These are phyloP conservation scores for Phymanthus crucifer DNA, from an alignment of 92 coral and sea anemone species.

Conservation along the genomic window DNA sequence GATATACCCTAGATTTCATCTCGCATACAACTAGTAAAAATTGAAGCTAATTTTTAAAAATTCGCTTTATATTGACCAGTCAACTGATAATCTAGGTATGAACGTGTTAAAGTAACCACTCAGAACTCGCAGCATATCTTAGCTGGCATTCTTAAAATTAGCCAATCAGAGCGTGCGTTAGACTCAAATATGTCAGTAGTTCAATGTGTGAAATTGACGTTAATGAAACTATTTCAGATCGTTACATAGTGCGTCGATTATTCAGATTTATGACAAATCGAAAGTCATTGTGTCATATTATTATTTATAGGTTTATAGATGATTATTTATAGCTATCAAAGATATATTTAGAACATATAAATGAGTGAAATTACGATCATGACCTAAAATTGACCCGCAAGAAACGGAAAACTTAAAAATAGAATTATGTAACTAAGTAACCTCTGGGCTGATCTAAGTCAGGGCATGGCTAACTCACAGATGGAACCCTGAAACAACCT, in stretches of 20 bases:
- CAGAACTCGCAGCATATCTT: not conserved
- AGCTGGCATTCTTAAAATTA: not conserved
- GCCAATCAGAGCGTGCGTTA: not conserved
- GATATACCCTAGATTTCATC: no score
- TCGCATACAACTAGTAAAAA: no score
- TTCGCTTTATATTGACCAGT: not conserved
- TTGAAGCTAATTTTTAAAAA: no score
- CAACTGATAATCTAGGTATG: not conserved
- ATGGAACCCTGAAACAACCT: no score
- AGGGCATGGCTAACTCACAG: no score
- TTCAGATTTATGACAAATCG: not conserved
- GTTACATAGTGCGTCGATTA: not conserved
- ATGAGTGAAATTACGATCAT: no score
- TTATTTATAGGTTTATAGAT: not conserved
- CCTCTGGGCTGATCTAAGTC: no score
- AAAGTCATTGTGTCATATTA: not conserved
- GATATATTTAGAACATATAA: slow-evolving; percentile 1
- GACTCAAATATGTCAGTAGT: not conserved
- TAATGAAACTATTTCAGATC: no score
- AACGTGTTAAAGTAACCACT: not conserved
- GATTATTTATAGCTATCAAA: not conserved
- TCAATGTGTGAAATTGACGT: not conserved
- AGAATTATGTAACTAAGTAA: no score
- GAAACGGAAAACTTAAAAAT: no score
- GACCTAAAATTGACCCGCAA: no score